A percentile compares a stretch with the other conserved stretches of the same genome.
Conservation (phyloP, 2,888 invertebrate genomes). For the Podotricha telesiphe region DNA sequence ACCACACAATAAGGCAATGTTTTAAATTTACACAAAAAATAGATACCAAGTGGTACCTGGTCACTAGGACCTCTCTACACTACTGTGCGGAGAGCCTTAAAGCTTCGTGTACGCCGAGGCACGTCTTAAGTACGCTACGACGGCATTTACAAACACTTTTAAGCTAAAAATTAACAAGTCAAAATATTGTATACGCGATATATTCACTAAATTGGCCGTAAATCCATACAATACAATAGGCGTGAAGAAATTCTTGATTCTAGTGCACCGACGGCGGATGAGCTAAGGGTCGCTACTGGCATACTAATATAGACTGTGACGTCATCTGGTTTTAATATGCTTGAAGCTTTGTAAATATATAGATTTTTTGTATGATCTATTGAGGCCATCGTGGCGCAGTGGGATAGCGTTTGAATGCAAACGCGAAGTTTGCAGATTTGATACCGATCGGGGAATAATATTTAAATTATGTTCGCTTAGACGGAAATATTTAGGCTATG, state of each 20-base stretch:
- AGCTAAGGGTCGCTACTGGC: conserved; percentile 59
- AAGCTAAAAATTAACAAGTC: conserved; percentile 7
- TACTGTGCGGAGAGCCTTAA: neutral
- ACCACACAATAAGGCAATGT: too few relatives aligned
- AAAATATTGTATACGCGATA: conserved; percentile 20
- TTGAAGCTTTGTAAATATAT: neutral
- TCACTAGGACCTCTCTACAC: neutral
- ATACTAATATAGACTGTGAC: conserved; percentile 59
- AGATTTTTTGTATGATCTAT: neutral
- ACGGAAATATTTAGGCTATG: too few relatives aligned
- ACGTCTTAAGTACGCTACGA: neutral
- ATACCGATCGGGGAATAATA: too few relatives aligned
- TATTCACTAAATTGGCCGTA: conserved; percentile 41
- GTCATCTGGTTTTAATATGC: conserved; percentile 29
- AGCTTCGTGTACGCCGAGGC: neutral
- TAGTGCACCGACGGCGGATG: conserved; percentile 70
- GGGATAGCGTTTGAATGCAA: too few relatives aligned
- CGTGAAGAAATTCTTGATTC: conserved; percentile 60
- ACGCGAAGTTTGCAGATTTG: too few relatives aligned
- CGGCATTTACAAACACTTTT: neutral
- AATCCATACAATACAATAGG: conserved; percentile 50
- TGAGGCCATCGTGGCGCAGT: too few relatives aligned
- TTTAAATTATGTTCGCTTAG: too few relatives aligned
- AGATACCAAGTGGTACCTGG: too few relatives aligned
- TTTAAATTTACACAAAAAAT: too few relatives aligned